Conservation (phyloP, 2,113 vertebrate genomes). For the Ptyas mucosa region DNA sequence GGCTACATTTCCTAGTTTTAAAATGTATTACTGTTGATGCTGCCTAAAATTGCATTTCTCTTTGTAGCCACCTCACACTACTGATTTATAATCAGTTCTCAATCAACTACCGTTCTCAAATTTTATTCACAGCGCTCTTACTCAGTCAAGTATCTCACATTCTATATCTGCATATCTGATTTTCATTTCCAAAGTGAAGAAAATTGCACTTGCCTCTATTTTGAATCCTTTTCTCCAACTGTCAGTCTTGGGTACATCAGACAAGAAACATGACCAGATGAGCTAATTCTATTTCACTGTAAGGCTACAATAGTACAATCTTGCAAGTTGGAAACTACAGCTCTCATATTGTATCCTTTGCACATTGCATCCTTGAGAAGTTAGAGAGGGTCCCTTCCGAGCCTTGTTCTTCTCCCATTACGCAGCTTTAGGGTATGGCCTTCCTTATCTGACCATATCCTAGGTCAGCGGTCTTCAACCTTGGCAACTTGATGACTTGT, state of each 20-base stretch:
- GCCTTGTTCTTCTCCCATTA: neutral
- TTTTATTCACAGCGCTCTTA: neutral
- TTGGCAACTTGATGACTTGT: too few species aligned
- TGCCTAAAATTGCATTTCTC: neutral
- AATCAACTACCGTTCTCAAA: neutral
- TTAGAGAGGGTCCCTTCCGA: neutral
- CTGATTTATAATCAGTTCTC: neutral
- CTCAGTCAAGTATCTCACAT: neutral
- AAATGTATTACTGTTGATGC: neutral
- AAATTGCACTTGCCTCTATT: neutral
- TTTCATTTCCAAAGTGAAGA: neutral
- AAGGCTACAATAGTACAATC: neutral
- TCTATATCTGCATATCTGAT: neutral
- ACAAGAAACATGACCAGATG: neutral
- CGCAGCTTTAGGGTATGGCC: neutral
- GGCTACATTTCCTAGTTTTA: neutral
- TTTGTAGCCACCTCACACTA: neutral
- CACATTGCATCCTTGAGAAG: neutral
- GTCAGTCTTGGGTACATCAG: neutral
- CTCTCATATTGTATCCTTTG: neutral
- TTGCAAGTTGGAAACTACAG: neutral
- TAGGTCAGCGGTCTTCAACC: neutral
- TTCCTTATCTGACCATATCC: neutral
- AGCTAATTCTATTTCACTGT: neutral
- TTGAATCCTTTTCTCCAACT: neutral